Percentiles rank a stretch among this genome's conserved stretches.
Conservation (phyloP, 53 echinoderm and acorn worm species). For the Paelopatides confundens region DNA sequence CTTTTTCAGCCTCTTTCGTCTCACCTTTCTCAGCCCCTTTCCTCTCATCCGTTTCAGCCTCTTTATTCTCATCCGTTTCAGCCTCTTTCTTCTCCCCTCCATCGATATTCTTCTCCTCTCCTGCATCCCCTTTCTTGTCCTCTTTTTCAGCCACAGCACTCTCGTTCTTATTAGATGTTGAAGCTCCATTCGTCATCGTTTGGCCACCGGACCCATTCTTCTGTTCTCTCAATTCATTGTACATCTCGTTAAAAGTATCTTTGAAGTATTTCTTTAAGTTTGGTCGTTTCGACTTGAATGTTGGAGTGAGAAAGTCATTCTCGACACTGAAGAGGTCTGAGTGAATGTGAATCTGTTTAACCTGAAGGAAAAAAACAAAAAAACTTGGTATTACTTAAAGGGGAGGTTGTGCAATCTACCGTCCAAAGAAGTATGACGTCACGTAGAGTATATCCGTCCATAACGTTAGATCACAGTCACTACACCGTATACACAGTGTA, state of each 20-base stretch:
- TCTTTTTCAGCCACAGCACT: background rate
- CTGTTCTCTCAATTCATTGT: conserved; percentile 1
- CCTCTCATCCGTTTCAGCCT: background rate
- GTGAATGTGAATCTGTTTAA: conserved; percentile 64
- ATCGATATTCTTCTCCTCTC: too few species aligned
- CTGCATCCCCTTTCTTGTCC: background rate
- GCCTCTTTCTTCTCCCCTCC: background rate
- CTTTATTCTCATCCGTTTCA: background rate
- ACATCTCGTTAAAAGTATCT: conserved; percentile 57
- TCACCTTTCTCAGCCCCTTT: background rate
- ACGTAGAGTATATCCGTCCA: too few species aligned
- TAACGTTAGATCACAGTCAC: too few species aligned
- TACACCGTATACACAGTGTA: too few species aligned
- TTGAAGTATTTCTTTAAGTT: conserved; percentile 55
- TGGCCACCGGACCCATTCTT: background rate
- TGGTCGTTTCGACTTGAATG: conserved; percentile 85
- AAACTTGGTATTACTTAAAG: background rate
- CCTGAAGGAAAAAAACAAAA: conserved; percentile 47
- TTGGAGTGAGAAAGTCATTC: conserved; percentile 89
- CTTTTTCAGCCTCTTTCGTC: background rate
- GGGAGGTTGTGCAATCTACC: too few species aligned
- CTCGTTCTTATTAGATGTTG: background rate
- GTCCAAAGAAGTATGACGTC: too few species aligned
- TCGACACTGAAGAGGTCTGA: conserved; percentile 80
- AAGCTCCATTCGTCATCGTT: background rate